phyloP scores from a whole-genome alignment of 2,888 invertebrate species.

The Eupithecia tripunctaria region DNA sequence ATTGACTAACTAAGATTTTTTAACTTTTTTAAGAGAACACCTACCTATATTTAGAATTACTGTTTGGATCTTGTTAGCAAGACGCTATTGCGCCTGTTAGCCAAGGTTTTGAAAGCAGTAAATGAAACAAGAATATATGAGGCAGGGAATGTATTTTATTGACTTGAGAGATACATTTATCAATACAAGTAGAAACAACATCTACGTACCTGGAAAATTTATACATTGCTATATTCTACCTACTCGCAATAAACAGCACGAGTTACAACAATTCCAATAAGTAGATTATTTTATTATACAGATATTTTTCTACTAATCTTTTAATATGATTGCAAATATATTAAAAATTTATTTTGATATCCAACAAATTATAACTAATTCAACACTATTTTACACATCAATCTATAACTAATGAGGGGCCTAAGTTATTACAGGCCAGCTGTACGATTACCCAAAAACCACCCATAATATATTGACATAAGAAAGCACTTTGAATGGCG shows the following conservation, averaged over 20 bases:
- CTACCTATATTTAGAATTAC: too few relatives aligned
- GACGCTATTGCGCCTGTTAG: too few relatives aligned
- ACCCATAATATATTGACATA: too few relatives aligned
- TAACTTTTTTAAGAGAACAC: too few relatives aligned
- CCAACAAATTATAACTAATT: constrained; percentile 57
- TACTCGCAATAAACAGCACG: constrained; percentile 23
- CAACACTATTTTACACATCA: constrained; percentile 56
- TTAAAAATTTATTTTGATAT: constrained; percentile 48
- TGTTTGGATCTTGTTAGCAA: too few relatives aligned
- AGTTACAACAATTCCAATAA: constrained; percentile 21
- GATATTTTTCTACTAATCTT: constrained; percentile 34
- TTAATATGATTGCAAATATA: constrained; percentile 52
- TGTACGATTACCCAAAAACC: too few relatives aligned
- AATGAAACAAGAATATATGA: neutral
- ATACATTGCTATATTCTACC: constrained; percentile 24
- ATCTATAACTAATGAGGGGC: constrained; percentile 35
- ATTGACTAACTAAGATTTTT: constrained; percentile 21
- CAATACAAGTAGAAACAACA: constrained; percentile 19
- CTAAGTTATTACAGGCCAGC: constrained; percentile 26
- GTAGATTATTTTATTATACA: constrained; percentile 14
- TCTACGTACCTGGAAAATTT: constrained; percentile 15
- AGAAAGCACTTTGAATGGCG: too few relatives aligned
- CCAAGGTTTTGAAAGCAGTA: neutral
- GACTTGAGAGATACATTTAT: constrained; percentile 42
- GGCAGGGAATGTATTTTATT: constrained; percentile 54